Conservation (phyloP, 2,113 vertebrate species). For the Kobus ellipsiprymnus region DNA sequence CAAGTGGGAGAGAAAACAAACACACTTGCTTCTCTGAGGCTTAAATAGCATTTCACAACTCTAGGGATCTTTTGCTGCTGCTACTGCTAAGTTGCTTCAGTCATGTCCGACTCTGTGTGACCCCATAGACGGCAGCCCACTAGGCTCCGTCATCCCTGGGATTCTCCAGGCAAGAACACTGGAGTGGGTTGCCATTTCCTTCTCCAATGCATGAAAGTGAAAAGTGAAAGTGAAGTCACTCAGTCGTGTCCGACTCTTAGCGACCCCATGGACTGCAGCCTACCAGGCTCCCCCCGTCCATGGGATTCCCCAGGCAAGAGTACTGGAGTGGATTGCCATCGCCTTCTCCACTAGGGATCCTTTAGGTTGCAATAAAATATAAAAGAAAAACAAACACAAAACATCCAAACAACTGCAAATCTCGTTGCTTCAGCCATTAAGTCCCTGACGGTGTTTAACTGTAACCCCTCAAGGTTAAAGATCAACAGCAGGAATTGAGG, state of each 20-base stretch:
- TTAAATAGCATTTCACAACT: neutral
- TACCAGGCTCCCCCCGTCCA: too few relatives aligned
- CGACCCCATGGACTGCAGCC: too few relatives aligned
- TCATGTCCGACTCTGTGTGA: fast-evolving
- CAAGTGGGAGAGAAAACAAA: neutral
- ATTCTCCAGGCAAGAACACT: too few relatives aligned
- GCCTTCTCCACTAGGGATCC: neutral
- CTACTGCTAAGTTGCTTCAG: too few relatives aligned
- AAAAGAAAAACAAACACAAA: neutral
- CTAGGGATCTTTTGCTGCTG: neutral
- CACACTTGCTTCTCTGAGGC: neutral
- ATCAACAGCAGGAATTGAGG: neutral
- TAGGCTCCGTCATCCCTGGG: fast-evolving
- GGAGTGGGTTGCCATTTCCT: too few relatives aligned
- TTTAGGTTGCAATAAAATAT: neutral
- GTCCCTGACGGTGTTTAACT: neutral
- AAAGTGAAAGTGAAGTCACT: too few relatives aligned
- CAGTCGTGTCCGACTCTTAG: too few relatives aligned
- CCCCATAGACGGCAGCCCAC: too few relatives aligned
- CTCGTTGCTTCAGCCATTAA: neutral
- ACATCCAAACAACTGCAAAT: neutral
- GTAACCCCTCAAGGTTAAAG: neutral
- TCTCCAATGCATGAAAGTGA: too few relatives aligned
- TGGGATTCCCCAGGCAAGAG: too few relatives aligned
- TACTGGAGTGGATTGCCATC: too few relatives aligned